phyloP scores from a whole-genome alignment of 2,113 vertebrate genomes.

The Syngnathus scovelli region DNA sequence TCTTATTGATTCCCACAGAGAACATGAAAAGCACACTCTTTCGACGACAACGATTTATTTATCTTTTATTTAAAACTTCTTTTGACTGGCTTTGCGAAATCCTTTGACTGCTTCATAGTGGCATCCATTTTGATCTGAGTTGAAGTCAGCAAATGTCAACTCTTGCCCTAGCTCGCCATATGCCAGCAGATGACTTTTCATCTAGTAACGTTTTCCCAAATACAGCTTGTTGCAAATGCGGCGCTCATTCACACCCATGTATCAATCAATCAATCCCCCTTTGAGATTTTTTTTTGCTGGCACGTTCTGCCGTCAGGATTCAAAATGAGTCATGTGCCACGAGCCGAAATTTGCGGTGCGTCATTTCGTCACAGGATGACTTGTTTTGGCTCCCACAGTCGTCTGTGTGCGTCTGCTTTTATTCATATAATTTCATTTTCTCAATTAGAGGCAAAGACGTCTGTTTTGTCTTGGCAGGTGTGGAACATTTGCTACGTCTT shows the following conservation, averaged over 20 bases:
- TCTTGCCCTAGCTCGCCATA: not conserved
- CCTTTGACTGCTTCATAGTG: too few relatives aligned
- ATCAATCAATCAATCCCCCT: not conserved
- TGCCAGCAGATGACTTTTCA: not conserved
- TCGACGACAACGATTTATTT: too few relatives aligned
- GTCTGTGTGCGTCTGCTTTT: not conserved
- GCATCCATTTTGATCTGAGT: not conserved
- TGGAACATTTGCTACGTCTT: slow-evolving; percentile 30
- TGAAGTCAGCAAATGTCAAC: not conserved
- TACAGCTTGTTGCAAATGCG: not conserved
- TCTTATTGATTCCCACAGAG: not conserved
- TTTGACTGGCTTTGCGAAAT: too few relatives aligned
- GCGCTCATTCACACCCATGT: not conserved
- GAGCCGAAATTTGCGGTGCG: slow-evolving; percentile 55
- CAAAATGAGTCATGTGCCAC: slow-evolving; percentile 55
- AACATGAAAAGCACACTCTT: not conserved
- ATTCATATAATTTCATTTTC: not conserved
- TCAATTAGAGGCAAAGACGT: slow-evolving; percentile 28
- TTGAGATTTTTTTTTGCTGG: slow-evolving; percentile 27
- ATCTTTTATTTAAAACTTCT: too few relatives aligned
- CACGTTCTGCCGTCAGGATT: slow-evolving; percentile 42
- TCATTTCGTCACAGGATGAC: slow-evolving; percentile 46
- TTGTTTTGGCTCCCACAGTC: slow-evolving; percentile 45
- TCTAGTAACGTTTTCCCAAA: slow-evolving; percentile 1
- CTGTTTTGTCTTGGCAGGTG: slow-evolving; percentile 31